phyloP scores from a whole-genome alignment of 2,113 vertebrate species.

The Panthera uncia region DNA sequence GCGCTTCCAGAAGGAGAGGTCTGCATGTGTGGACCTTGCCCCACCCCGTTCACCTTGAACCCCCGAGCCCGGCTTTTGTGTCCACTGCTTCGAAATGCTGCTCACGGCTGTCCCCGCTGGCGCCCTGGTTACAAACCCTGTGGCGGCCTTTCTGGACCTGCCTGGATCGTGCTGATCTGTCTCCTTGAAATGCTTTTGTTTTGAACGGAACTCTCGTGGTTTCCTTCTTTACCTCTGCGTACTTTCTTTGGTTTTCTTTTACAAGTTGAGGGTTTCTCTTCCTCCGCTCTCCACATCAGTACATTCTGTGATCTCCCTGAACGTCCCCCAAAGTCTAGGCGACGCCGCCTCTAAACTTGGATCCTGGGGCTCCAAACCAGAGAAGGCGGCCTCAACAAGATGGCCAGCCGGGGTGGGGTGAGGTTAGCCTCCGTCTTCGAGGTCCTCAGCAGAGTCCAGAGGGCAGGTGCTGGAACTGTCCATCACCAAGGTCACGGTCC shows the following conservation, averaged over 20 bases:
- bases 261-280: neutral
- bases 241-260: neutral
- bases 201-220: neutral
- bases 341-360: neutral
- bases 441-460: neutral
- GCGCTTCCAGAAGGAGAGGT: neutral
- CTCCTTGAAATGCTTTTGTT: neutral
- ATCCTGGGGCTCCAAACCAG: neutral
- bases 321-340: neutral
- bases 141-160: neutral
- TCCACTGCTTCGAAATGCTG: neutral
- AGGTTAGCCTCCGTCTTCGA: neutral
- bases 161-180: too few relatives aligned
- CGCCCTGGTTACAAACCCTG: rapidly evolving
- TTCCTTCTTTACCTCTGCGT: neutral
- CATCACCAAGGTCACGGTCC: too few relatives aligned
- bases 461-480: neutral
- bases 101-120: neutral
- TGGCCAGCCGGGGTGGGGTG: neutral
- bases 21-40: too few relatives aligned
- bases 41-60: neutral
- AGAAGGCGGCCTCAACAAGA: neutral
- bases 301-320: neutral
- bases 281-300: neutral
- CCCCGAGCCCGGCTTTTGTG: neutral